Evolutionary conservation across 2,797 vertebrate genomes (phyloP), one percentile per base, ranked within the genome.

Genomic region (Pygocentrus nattereri): DNA sequence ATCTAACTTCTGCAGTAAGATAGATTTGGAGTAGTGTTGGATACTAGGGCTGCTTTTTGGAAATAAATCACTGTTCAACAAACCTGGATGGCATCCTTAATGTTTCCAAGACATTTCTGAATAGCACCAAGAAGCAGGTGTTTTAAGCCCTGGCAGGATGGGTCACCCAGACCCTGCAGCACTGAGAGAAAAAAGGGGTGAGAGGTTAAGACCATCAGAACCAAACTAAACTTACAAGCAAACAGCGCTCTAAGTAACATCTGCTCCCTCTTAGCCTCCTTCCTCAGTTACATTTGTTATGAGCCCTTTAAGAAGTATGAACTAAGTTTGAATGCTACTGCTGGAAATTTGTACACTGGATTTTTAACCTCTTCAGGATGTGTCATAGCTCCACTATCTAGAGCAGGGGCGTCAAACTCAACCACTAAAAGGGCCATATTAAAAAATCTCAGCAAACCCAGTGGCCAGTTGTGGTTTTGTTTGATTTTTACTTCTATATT

Each of bases 101-200:
- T 92, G 89, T 99, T 97, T 77, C 96, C 95, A 18, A 99, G 95
- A 92, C 96, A 98, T 93, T 96, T 97, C 90, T 96, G 96, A 88
- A 99, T 97, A 93, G 97, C 95, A 90, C 98, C 98, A 65, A 99
- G 97, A 15, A 99, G 96, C 87, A 99, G 94, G 90, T 97, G 95
- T 92, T 96, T 98, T 86, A 99, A 90, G 78, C 97, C 98, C 56
- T 92, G 78, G 61, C 94, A 95, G 0, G 95, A 94, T 13, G 94
- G 86, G 70, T 99, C 97, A 2, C 96, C 94, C 74, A 99, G 94
- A 75, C 93, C 95, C 80, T 98, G 97, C 84, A 99, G 95, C 85
- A 97, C 98, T 99, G 80, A 50, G 91, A 82, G 6, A 61, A 81
- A 68, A 82, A 41, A 54, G 62, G 65, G 59, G 69, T 12, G 10